Conservation (phyloP, 2,113 vertebrate genomes). For the Coturnix japonica region DNA sequence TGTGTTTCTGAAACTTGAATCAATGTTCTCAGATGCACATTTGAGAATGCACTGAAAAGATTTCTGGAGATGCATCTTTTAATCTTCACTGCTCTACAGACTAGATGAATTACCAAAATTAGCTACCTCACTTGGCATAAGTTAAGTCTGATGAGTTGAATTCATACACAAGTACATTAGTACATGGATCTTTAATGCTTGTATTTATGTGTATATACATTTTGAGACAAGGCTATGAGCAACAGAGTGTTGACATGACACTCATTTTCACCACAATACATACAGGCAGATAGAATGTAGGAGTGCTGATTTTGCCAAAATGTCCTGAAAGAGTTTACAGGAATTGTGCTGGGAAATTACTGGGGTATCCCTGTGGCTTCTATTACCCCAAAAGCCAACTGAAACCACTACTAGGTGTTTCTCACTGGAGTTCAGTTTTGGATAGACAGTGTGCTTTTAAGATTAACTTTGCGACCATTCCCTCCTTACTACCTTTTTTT, state of each 20-base stretch:
- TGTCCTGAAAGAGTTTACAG: fast-evolving
- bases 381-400: background rate
- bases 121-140: background rate
- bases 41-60: background rate
- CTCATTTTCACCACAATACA: background rate
- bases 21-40: background rate
- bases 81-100: background rate
- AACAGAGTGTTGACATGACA: background rate
- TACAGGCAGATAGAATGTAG: background rate
- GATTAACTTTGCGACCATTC: background rate
- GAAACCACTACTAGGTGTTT: background rate
- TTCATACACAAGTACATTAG: background rate
- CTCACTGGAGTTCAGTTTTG: background rate
- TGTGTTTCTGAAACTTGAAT: background rate
- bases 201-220: fast-evolving
- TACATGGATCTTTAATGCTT: background rate
- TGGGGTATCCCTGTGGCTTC: background rate
- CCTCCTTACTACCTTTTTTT: background rate
- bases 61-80: background rate
- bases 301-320: background rate
- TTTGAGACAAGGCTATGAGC: background rate
- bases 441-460: background rate
- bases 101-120: background rate
- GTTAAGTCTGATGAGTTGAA: background rate
- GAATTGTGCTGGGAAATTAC: background rate